These are phyloP conservation scores for Rhynchopsitta pachyrhyncha DNA, from an alignment of 2,113 vertebrate species.

Conservation along the genomic window DNA sequence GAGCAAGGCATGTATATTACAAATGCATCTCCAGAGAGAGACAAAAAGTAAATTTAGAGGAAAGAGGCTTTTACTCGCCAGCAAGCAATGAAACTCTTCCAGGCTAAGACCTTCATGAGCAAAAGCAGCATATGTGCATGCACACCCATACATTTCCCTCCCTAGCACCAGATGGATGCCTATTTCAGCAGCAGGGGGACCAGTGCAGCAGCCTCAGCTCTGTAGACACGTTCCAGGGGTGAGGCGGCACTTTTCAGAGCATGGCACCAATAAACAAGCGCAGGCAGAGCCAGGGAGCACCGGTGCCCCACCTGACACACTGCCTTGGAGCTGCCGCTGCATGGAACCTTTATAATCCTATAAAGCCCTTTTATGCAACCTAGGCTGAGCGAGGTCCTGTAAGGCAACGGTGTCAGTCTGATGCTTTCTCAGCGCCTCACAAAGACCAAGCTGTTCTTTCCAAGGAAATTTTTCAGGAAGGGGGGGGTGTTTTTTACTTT, in stretches of 20 bases:
- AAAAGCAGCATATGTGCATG: fast-evolving
- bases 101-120: not conserved
- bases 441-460: conserved; percentile 15
- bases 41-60: not conserved
- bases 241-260: not conserved
- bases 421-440: conserved; percentile 34
- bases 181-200: not conserved
- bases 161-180: not conserved
- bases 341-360: conserved; percentile 59
- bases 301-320: not conserved
- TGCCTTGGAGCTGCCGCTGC: not conserved
- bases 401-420: conserved; percentile 54
- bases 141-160: fast-evolving
- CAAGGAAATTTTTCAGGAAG: not conserved
- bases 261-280: not conserved
- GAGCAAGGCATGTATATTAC: not conserved
- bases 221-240: not conserved
- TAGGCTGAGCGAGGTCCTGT: conserved; percentile 11
- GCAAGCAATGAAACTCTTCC: not conserved
- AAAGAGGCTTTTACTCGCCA: not conserved
- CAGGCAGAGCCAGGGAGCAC: not conserved
- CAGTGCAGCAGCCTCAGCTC: not conserved
- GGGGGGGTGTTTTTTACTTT: fast-evolving
- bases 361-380: conserved; percentile 61
- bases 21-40: not conserved